These are phyloP conservation scores for Drosophila micromelanica DNA, from an alignment of 1,140 invertebrate genomes.

Conservation along the genomic window DNA sequence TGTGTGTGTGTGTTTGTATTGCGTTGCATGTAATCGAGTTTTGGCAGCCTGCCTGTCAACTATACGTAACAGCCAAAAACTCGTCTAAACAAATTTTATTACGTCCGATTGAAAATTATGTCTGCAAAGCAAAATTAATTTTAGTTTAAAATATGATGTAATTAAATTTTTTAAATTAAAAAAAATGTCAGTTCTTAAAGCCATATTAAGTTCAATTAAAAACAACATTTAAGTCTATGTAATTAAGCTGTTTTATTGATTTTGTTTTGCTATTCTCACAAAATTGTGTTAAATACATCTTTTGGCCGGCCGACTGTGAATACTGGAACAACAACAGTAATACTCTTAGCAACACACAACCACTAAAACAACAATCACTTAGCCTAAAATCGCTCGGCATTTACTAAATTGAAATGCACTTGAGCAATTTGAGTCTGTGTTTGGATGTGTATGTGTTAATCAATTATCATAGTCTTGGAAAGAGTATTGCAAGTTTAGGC, in stretches of 20 bases:
- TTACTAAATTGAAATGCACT: conserved; percentile 34
- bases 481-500: neutral
- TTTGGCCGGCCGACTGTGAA: neutral
- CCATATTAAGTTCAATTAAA: too few species aligned
- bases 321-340: neutral
- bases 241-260: conserved; percentile 18
- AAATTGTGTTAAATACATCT: conserved; percentile 12
- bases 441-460: neutral
- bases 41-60: conserved; percentile 38
- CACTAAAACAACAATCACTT: conserved; percentile 23
- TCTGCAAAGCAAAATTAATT: neutral
- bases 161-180: too few species aligned
- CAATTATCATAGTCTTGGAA: neutral
- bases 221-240: too few species aligned
- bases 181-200: too few species aligned
- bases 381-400: conserved; percentile 17
- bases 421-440: conserved; percentile 6
- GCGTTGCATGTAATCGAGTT: conserved; percentile 50
- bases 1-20: neutral
- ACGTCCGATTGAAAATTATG: conserved; percentile 55
- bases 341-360: neutral
- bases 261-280: conserved; percentile 12
- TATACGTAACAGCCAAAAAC: conserved; percentile 29
- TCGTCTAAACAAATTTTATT: conserved; percentile 14
- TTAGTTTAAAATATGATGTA: conserved; percentile 1